phyloP scores from a whole-genome alignment of 2,113 vertebrate genomes.

The Cygnus buccinator region DNA sequence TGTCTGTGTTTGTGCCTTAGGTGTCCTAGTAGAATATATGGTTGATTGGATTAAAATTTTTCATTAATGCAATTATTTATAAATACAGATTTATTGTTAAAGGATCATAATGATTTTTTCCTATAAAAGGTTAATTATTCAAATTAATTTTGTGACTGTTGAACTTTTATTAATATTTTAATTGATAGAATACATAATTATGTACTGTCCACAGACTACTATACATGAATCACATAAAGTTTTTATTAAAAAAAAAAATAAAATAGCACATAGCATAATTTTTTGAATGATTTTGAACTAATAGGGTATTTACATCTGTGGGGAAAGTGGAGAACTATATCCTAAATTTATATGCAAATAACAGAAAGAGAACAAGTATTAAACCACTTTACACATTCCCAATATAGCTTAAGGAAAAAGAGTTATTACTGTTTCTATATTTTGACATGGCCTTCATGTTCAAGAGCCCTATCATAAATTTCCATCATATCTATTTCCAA shows the following conservation, averaged over 20 bases:
- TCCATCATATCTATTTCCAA: neutral
- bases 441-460: neutral
- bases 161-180: neutral
- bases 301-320: neutral
- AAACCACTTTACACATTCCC: neutral
- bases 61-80: neutral
- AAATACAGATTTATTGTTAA: neutral
- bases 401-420: neutral
- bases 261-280: neutral
- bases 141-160: neutral
- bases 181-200: neutral
- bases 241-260: neutral
- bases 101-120: neutral
- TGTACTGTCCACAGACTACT: fast-evolving
- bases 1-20: neutral
- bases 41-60: neutral
- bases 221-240: neutral
- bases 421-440: neutral
- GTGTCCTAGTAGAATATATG: neutral
- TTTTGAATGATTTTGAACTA: neutral
- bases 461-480: neutral
- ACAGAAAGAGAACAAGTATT: neutral
- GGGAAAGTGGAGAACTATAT: fast-evolving
- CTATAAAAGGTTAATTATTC: neutral
- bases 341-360: neutral